Evolutionary conservation across 2,797 vertebrate species (phyloP), one percentile per base, ranked within the genome.

Genomic region (Cuniculus paca): DNA sequence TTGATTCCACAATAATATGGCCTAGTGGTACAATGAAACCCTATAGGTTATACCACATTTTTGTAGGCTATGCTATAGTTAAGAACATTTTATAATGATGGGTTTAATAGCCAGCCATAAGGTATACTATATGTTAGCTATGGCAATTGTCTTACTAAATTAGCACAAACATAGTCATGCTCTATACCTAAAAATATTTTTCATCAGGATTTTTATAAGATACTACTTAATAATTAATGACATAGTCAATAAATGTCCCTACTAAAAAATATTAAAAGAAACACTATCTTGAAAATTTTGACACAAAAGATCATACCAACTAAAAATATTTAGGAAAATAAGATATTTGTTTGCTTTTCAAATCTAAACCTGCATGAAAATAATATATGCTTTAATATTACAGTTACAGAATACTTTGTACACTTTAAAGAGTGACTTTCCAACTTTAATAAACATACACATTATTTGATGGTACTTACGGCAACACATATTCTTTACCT

Each of bases 31-130:
- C 5, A 9, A 48, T 48, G 45, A 48, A 48, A 48, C 45, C 48
- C 50, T 77, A 34, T 17, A 42, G 17, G 39, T 68, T 63, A 24
- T 26, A 63, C 56, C 68, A 90, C 17, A 77, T 60, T 86, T 89
- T 91, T 22, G 72, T 56, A 93, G 11, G 5, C 75, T 86, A 88
- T 1, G 6, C 13, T 91, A 42, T 16, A 72, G 24, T 19, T 87
- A 7, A 60, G 79, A 91, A 80, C 39, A 20, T 3, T 54, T 63
- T 82, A 63, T 82, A 74, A 39, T 11, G 20, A 75, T 75, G 19
- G 9, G 75, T 7, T 79, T 95, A 92, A 52, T 90, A 39, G 4
- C 5, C 31, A 95, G 2, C 6, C n/a, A 95, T 83, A 87, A 87
- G 70, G 8, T n/a, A 68, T 70, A 20, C 77, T 70, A 77, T 63